Evolutionary conservation across 2,888 invertebrate species (phyloP).

Genomic region (Rhynchonema sp.): DNA sequence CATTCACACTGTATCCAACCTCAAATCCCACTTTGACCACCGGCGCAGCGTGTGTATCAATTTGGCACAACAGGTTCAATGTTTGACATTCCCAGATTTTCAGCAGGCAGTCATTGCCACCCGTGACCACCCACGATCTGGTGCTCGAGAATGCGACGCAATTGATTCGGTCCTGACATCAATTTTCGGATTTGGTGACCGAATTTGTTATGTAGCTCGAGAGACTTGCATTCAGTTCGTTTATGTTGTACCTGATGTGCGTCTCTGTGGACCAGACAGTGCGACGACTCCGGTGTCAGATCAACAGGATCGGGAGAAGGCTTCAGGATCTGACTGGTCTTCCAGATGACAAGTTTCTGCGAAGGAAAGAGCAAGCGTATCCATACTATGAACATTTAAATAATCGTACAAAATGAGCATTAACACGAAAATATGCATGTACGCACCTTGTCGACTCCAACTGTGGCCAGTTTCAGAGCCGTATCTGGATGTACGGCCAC

Average conservation of each 20-base stretch:
- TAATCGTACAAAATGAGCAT: no score
- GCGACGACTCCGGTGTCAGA: no score
- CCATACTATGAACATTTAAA: no score
- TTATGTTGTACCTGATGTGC: no score
- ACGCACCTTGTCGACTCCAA: not conserved
- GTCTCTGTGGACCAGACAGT: no score
- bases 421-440: no score
- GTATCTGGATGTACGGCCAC: not conserved
- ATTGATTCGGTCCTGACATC: not conserved
- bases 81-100: not conserved
- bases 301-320: no score
- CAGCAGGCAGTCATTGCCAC: not conserved
- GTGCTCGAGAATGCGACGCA: not conserved
- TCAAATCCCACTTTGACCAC: not conserved
- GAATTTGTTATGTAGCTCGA: no score
- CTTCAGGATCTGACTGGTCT: not conserved
- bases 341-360: not conserved
- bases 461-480: not conserved
- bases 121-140: not conserved
- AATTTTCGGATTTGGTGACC: no score
- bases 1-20: not conserved
- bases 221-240: no score
- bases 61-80: no score
- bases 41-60: not conserved
- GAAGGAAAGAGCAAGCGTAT: no score